Conservation (phyloP, 2,888 invertebrate genomes). For the Resseliella maxima region DNA sequence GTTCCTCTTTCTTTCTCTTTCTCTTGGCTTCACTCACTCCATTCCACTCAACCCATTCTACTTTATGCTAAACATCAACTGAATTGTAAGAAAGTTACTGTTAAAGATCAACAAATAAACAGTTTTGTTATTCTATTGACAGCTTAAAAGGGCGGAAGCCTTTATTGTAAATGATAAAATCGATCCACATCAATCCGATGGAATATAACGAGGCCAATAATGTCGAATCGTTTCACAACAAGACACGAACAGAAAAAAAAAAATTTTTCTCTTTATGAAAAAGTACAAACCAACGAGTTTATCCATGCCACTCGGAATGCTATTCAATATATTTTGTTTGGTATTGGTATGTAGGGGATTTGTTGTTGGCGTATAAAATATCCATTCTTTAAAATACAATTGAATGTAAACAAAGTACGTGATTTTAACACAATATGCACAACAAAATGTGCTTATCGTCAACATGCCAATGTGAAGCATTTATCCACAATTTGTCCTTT, state of each 20-base stretch:
- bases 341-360: not conserved
- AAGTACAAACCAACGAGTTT: not conserved
- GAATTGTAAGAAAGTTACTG: not conserved
- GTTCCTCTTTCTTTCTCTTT: too few species aligned
- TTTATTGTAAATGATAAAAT: not conserved
- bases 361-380: not conserved
- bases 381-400: not conserved
- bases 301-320: too few species aligned
- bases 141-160: conserved; percentile 14
- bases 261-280: too few species aligned
- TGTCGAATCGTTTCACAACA: too few species aligned
- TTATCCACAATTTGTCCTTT: not conserved
- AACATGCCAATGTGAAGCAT: too few species aligned
- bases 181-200: not conserved
- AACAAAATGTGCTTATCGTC: not conserved
- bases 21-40: too few species aligned
- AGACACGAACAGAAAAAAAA: too few species aligned
- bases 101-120: not conserved
- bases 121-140: conserved; percentile 9
- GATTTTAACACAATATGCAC: not conserved
- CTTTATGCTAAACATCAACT: too few species aligned
- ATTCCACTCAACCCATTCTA: too few species aligned
- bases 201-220: not conserved
- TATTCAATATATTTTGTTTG: too few species aligned
- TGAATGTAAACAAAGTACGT: not conserved